These are phyloP conservation scores for Halyomorpha halys DNA, from an alignment of 1,140 invertebrate species.

Conservation along the genomic window DNA sequence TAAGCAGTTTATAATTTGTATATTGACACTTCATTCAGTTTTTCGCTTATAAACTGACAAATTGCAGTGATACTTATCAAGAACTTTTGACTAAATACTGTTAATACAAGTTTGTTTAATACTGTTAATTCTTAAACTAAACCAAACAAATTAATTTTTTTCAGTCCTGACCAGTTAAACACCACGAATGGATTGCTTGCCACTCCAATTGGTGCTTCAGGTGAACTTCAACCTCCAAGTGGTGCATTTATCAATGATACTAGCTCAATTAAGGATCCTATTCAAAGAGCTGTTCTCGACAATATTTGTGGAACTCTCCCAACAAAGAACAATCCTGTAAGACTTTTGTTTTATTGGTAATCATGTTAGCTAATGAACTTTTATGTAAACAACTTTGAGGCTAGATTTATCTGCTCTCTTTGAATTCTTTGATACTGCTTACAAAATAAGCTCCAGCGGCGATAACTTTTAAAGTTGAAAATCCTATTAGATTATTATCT, in stretches of 20 bases:
- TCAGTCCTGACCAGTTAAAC: slow-evolving; percentile 25
- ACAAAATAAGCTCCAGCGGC: too few species aligned
- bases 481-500: too few species aligned
- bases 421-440: too few species aligned
- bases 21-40: background rate
- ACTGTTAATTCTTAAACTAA: background rate
- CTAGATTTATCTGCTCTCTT: too few species aligned
- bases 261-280: slow-evolving; percentile 35
- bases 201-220: slow-evolving; percentile 15
- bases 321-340: slow-evolving; percentile 38
- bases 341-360: background rate
- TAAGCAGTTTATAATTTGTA: slow-evolving; percentile 3
- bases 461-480: too few species aligned
- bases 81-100: background rate
- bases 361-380: too few species aligned
- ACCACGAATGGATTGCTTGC: slow-evolving; percentile 21
- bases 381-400: too few species aligned
- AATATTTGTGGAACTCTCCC: slow-evolving; percentile 44
- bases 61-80: background rate
- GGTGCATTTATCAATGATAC: slow-evolving; percentile 17
- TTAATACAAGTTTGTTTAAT: background rate
- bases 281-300: slow-evolving; percentile 43
- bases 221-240: background rate
- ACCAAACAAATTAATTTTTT: slow-evolving; percentile 8
- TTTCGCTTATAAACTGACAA: background rate